Percentiles rank a stretch among this genome's conserved stretches.
Evolutionary conservation across 2,113 vertebrate species (phyloP).

Genomic region (Nesospiza acunhae): DNA sequence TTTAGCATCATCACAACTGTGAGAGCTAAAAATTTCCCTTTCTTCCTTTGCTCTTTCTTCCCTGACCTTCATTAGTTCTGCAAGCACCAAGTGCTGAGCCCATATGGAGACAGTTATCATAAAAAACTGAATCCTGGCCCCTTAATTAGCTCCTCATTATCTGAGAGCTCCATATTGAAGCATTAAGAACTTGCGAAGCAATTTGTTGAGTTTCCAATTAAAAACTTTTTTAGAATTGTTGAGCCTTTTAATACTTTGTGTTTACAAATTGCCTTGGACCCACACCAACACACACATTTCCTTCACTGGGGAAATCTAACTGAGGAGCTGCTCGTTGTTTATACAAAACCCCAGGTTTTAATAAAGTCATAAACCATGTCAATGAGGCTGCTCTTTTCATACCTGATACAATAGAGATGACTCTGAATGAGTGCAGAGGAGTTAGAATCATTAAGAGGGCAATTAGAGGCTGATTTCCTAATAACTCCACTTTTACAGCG

Average conservation of each 20-base stretch:
- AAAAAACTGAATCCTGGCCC: neutral
- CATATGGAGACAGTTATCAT: slow-evolving; percentile 24
- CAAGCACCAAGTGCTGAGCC: neutral
- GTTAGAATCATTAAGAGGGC: neutral
- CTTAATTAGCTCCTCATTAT: slow-evolving; percentile 39
- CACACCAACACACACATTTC: neutral
- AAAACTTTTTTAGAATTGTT: neutral
- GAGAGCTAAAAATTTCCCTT: neutral
- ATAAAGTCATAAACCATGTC: neutral
- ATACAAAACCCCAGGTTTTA: neutral
- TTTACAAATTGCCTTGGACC: slow-evolving; percentile 40
- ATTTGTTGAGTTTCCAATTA: slow-evolving; percentile 19
- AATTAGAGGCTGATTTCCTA: slow-evolving; percentile 1
- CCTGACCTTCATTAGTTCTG: slow-evolving; percentile 46
- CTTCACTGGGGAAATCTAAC: neutral
- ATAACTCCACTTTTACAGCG: neutral
- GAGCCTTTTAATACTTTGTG: neutral
- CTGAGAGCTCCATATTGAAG: neutral
- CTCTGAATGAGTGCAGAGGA: neutral
- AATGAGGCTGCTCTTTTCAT: neutral
- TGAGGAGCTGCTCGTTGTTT: neutral
- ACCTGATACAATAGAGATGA: neutral
- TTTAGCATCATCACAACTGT: neutral
- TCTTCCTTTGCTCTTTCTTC: neutral
- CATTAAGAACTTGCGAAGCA: neutral